These are phyloP conservation scores for Metellina segmentata DNA, from an alignment of 2,888 invertebrate genomes.

Conservation along the genomic window DNA sequence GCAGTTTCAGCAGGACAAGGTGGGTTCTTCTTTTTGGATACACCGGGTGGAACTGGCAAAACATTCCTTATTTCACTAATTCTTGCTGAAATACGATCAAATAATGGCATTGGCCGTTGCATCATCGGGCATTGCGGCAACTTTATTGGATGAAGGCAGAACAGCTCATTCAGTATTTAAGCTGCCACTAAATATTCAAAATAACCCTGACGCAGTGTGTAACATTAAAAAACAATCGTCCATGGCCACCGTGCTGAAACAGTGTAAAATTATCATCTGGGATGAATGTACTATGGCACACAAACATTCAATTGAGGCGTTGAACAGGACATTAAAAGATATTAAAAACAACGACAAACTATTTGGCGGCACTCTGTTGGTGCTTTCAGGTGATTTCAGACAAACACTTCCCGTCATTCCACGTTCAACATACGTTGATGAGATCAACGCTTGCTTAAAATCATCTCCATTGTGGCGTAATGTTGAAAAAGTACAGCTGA, in stretches of 20 bases:
- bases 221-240: constrained; percentile 22
- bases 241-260: too few species aligned
- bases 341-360: too few species aligned
- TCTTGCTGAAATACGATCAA: constrained; percentile 79
- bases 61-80: constrained; percentile 81
- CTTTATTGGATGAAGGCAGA: constrained; percentile 62
- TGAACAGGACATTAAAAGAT: constrained; percentile 65
- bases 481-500: too few species aligned
- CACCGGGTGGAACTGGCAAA: constrained; percentile 81
- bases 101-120: too few species aligned
- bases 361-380: too few species aligned
- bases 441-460: too few species aligned
- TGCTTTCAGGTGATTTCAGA: constrained; percentile 78
- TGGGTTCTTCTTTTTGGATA: constrained; percentile 80
- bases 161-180: constrained; percentile 74
- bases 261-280: constrained; percentile 47
- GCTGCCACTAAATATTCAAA: constrained; percentile 65
- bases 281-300: constrained; percentile 80
- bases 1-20: too few species aligned
- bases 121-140: too few species aligned
- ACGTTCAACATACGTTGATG: too few species aligned
- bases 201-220: constrained; percentile 37
- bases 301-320: constrained; percentile 79
- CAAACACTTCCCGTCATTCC: constrained; percentile 77
- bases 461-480: too few species aligned